These are phyloP conservation scores for Platichthys flesus DNA, from an alignment of 2,113 vertebrate species.

Conservation along the genomic window DNA sequence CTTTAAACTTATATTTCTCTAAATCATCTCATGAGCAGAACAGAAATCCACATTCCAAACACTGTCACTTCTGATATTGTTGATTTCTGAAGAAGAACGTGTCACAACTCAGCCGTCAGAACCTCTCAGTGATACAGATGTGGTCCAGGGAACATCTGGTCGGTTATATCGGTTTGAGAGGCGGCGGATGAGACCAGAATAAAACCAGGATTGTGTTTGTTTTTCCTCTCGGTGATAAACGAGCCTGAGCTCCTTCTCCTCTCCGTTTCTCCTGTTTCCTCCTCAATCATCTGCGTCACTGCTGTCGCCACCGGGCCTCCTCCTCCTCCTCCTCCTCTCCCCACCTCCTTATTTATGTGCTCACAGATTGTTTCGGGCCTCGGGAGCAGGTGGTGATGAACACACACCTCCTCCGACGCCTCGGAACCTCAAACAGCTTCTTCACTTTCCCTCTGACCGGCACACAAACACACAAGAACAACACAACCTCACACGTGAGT, in stretches of 20 bases:
- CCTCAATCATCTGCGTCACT: background rate
- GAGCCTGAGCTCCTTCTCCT: background rate
- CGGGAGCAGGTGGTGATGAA: conserved; percentile 54
- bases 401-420: conserved; percentile 34
- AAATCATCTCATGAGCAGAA: no score
- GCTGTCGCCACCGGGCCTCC: background rate
- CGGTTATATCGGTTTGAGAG: background rate
- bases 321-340: background rate
- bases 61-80: no score
- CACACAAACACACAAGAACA: background rate
- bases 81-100: no score
- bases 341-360: conserved; percentile 32
- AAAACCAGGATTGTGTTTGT: background rate
- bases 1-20: no score
- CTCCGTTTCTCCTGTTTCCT: background rate
- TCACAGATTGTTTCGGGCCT: conserved; percentile 40
- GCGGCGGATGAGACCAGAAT: background rate
- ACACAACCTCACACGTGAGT: background rate
- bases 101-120: no score
- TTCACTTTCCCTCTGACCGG: background rate
- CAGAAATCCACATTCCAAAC: no score
- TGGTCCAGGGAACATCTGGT: no score
- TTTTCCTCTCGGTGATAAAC: background rate
- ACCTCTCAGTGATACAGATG: no score
- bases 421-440: conserved; percentile 24